Conservation (phyloP, 2,888 invertebrate species). For the Endotricha flammealis region DNA sequence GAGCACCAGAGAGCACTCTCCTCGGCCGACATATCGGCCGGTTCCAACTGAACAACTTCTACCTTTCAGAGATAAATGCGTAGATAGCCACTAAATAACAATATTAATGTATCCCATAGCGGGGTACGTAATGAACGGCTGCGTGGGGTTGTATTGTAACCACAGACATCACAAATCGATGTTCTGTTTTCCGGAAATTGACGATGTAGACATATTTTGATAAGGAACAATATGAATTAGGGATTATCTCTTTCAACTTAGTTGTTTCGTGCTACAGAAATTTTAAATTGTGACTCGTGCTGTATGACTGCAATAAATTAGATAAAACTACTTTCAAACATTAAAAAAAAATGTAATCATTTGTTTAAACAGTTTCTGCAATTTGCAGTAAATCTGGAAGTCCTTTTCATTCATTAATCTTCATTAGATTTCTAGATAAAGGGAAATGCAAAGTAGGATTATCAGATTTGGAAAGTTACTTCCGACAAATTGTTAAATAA, state of each 20-base stretch:
- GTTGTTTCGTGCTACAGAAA: too few relatives aligned
- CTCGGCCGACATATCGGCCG: not conserved
- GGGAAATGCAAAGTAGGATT: constrained; percentile 2
- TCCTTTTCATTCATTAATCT: not conserved
- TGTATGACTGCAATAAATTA: too few relatives aligned
- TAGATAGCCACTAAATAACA: not conserved
- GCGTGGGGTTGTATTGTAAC: constrained; percentile 12
- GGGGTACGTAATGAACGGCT: not conserved
- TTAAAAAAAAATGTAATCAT: too few relatives aligned
- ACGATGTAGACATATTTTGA: constrained; percentile 1
- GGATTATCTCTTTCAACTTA: too few relatives aligned
- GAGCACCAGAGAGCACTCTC: not conserved
- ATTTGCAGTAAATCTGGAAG: too few relatives aligned
- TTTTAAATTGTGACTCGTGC: too few relatives aligned
- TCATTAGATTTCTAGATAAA: not conserved
- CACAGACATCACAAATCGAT: constrained; percentile 11
- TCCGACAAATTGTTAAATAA: not conserved
- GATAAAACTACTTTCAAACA: too few relatives aligned
- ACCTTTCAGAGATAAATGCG: constrained; percentile 1
- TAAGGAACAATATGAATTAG: not conserved
- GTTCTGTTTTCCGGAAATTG: constrained; percentile 19
- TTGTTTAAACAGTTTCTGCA: too few relatives aligned
- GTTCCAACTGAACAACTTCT: not conserved
- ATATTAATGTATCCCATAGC: not conserved
- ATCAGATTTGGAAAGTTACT: not conserved